Percentiles rank a stretch among this genome's conserved stretches.
phyloP scores from a whole-genome alignment of 1,140 invertebrate genomes.

The Ostrea denselamellosa region DNA sequence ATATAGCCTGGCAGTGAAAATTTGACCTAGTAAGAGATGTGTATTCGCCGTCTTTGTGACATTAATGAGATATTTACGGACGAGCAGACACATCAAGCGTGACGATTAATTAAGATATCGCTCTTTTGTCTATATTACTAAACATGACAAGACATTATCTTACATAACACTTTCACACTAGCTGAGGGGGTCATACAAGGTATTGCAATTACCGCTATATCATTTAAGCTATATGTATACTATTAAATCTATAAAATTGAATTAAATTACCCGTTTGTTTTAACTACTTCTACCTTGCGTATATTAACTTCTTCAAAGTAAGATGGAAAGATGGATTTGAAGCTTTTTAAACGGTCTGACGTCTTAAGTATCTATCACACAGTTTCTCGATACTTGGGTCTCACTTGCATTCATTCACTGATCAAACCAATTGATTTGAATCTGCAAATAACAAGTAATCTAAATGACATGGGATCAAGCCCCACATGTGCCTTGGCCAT shows the following conservation, averaged over 20 bases:
- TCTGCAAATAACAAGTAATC: too few species aligned
- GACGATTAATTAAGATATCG: conserved; percentile 9
- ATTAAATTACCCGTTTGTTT: too few species aligned
- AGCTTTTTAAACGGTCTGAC: too few species aligned
- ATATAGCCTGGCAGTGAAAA: neutral
- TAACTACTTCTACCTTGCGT: too few species aligned
- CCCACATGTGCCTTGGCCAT: too few species aligned
- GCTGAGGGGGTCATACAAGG: neutral
- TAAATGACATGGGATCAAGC: too few species aligned
- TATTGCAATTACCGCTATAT: neutral
- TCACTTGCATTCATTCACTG: too few species aligned
- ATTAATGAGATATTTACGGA: conserved; percentile 3
- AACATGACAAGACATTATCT: conserved; percentile 15
- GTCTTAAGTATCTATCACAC: too few species aligned
- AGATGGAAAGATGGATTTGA: too few species aligned
- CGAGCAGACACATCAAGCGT: neutral
- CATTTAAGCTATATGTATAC: neutral
- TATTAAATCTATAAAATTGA: neutral
- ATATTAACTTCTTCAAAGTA: too few species aligned
- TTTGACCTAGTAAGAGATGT: neutral
- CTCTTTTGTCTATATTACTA: neutral
- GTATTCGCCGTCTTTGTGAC: neutral
- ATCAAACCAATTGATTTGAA: too few species aligned
- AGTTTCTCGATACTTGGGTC: too few species aligned
- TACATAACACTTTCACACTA: conserved; percentile 6